Percentiles rank a stretch among this genome's conserved stretches.
Conservation (phyloP, 2,888 invertebrate species). For the Leistus spinibarbis region DNA sequence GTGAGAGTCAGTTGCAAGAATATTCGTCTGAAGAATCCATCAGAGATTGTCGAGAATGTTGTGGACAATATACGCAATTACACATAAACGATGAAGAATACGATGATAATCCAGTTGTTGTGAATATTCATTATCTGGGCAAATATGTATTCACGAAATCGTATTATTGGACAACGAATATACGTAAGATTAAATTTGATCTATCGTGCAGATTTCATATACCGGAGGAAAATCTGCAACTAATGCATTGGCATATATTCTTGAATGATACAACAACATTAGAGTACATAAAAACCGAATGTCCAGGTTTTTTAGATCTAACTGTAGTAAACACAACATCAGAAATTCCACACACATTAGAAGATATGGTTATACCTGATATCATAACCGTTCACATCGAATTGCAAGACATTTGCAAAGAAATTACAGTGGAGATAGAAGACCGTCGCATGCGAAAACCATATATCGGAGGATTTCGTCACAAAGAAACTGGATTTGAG, state of each 20-base stretch:
- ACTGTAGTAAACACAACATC: conserved; percentile 33
- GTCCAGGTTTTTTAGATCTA: conserved; percentile 47
- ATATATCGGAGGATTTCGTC: conserved; percentile 80
- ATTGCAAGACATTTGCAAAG: conserved; percentile 57
- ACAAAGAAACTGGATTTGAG: conserved; percentile 70
- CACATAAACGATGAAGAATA: conserved; percentile 17
- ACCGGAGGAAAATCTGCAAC: conserved; percentile 39
- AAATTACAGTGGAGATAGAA: conserved; percentile 65
- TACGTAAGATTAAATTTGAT: conserved; percentile 43
- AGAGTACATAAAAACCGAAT: conserved; percentile 49
- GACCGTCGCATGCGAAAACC: conserved; percentile 71
- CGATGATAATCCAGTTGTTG: conserved; percentile 22
- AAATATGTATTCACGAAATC: conserved; percentile 41
- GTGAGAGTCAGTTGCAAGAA: neutral
- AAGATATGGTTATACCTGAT: conserved; percentile 56
- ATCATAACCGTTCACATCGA: conserved; percentile 62
- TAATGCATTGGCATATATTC: conserved; percentile 47
- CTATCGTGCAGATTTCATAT: conserved; percentile 43
- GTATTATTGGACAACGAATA: conserved; percentile 42
- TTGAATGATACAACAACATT: conserved; percentile 46
- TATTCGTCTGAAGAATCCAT: neutral
- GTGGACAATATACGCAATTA: conserved; percentile 9
- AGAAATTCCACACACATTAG: conserved; percentile 46
- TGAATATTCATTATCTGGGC: conserved; percentile 30
- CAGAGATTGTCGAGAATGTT: neutral